These are phyloP conservation scores for Eulacestoma nigropectus DNA, from an alignment of 2,113 vertebrate genomes.

Conservation along the genomic window DNA sequence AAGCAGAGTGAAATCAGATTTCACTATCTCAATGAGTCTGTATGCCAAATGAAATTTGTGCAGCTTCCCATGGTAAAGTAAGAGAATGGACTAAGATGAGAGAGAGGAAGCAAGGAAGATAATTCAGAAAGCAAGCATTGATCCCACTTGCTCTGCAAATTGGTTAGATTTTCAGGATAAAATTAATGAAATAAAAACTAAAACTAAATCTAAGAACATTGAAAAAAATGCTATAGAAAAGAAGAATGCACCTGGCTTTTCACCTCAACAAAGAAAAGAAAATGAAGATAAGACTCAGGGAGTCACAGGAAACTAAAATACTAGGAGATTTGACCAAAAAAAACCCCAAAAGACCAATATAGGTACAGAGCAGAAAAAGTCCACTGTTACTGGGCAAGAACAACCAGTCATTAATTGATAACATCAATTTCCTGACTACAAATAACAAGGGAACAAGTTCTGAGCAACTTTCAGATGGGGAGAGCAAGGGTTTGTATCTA, in stretches of 20 bases:
- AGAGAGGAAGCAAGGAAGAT: not conserved
- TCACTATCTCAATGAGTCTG: not conserved
- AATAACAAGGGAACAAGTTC: not conserved
- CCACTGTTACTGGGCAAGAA: not conserved
- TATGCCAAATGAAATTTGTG: not conserved
- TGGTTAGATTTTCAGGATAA: not conserved
- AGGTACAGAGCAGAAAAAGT: not conserved
- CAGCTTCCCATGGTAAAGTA: not conserved
- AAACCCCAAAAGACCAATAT: not conserved
- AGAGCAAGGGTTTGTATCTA: not conserved
- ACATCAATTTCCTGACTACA: not conserved
- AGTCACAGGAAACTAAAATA: not conserved
- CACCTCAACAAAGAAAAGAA: not conserved
- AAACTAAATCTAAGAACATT: not conserved
- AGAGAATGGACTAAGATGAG: not conserved
- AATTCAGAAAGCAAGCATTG: not conserved
- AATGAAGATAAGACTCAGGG: not conserved
- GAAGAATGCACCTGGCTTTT: not conserved
- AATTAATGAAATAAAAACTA: not conserved
- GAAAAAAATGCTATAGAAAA: not conserved
- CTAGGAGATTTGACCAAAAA: not conserved
- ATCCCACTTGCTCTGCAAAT: not conserved
- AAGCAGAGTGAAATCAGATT: conserved; percentile 28
- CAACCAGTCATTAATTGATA: not conserved
- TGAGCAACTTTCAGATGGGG: not conserved